phyloP scores from a whole-genome alignment of 2,888 invertebrate species.

The Rugalucina vietnamica region DNA sequence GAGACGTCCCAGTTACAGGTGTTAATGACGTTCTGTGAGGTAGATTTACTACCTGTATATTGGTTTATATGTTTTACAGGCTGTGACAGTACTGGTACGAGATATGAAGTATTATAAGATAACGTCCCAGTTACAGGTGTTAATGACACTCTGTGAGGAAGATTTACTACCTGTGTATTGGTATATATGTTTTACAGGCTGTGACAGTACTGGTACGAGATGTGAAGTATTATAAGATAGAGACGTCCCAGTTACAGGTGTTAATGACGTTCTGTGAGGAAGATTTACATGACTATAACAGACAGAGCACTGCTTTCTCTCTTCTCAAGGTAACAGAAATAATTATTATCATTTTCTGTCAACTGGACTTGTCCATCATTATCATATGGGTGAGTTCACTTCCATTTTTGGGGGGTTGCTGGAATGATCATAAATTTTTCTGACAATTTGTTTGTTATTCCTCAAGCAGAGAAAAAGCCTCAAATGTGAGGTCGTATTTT shows the following conservation, averaged over 20 bases:
- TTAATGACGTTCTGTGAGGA: slow-evolving; percentile 94
- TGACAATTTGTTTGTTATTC: too few species aligned
- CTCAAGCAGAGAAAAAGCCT: too few species aligned
- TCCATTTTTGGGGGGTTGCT: too few species aligned
- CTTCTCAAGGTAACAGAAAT: slow-evolving; percentile 87
- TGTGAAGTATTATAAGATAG: slow-evolving; percentile 89
- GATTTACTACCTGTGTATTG: slow-evolving; percentile 87
- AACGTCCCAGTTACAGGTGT: slow-evolving; percentile 91
- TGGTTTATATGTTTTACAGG: slow-evolving; percentile 84
- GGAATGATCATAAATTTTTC: too few species aligned
- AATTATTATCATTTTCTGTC: too few species aligned
- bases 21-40: slow-evolving; percentile 93
- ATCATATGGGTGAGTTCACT: too few species aligned
- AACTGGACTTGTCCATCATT: too few species aligned
- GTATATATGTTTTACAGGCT: slow-evolving; percentile 85
- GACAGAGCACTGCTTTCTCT: slow-evolving; percentile 94
- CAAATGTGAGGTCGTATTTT: too few species aligned
- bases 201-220: slow-evolving; percentile 92
- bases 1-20: slow-evolving; percentile 91
- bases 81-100: slow-evolving; percentile 91
- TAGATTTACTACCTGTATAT: slow-evolving; percentile 89
- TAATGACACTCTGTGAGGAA: slow-evolving; percentile 94
- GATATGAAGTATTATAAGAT: slow-evolving; percentile 91
- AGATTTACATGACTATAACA: slow-evolving; percentile 93
- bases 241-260: slow-evolving; percentile 91